Conservation (phyloP, 2,888 invertebrate species). For the Crioceris asparagi region DNA sequence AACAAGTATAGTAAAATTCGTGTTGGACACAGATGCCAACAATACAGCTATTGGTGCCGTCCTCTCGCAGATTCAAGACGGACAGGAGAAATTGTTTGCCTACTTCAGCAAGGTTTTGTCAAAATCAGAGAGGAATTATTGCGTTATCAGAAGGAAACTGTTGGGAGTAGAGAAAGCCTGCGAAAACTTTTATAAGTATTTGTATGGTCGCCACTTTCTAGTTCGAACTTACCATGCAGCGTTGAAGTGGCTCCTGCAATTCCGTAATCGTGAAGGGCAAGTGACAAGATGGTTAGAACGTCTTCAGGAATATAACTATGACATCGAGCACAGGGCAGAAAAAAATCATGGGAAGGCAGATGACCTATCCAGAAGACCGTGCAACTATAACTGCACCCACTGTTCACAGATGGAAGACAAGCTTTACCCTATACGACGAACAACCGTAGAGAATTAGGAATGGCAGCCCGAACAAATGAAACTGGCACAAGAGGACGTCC, state of each 20-base stretch:
- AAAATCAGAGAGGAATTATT: constrained; percentile 20
- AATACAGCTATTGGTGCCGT: constrained; percentile 6
- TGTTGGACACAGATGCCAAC: constrained; percentile 11
- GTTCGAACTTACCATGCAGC: constrained; percentile 27
- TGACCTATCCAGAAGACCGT: too few species aligned
- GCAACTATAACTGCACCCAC: constrained; percentile 10
- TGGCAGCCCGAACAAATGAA: neutral
- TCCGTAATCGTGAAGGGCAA: constrained; percentile 27
- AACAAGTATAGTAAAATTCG: too few species aligned
- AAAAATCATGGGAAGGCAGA: constrained; percentile 6
- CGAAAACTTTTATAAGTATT: constrained; percentile 24
- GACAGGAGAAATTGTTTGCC: constrained; percentile 4
- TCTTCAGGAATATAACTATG: constrained; percentile 22
- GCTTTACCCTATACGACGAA: neutral
- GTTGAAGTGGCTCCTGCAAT: constrained; percentile 24
- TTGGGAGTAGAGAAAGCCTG: constrained; percentile 9
- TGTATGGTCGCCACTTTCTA: constrained; percentile 23
- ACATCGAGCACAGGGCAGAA: constrained; percentile 20
- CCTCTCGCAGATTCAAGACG: constrained; percentile 4
- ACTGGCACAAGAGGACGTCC: neutral
- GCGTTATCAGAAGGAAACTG: constrained; percentile 13
- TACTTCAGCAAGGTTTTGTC: too few species aligned
- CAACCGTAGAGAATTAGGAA: neutral
- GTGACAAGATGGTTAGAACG: constrained; percentile 26
- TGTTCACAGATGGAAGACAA: constrained; percentile 5